These are phyloP conservation scores for Xanthia togata DNA, from an alignment of 2,888 invertebrate species.

Conservation along the genomic window DNA sequence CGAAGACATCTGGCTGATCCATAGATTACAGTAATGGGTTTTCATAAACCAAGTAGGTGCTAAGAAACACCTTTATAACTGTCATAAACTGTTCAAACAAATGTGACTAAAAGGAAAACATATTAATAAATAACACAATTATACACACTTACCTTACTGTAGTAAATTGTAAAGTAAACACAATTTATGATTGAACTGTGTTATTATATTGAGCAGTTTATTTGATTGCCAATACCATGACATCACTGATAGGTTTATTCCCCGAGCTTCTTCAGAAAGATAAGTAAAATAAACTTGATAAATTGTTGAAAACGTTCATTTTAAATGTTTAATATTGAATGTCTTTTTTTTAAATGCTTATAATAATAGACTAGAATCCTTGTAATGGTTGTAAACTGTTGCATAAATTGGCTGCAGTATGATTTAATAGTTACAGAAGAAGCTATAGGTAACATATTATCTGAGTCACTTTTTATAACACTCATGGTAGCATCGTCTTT, in stretches of 20 bases:
- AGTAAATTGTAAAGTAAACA: conserved; percentile 20
- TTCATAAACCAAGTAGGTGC: neutral
- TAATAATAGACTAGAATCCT: too few relatives aligned
- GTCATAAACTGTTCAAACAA: neutral
- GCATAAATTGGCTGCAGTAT: neutral
- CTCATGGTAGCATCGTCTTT: neutral
- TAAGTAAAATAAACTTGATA: conserved; percentile 11
- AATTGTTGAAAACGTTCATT: neutral
- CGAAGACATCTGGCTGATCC: neutral
- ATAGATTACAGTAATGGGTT: neutral
- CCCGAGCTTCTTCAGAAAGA: neutral
- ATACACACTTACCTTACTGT: neutral
- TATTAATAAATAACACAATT: conserved; percentile 23
- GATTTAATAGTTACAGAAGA: neutral
- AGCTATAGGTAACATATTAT: too few relatives aligned
- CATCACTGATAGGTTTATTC: conserved; percentile 30
- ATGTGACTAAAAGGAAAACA: conserved; percentile 8
- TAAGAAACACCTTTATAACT: neutral
- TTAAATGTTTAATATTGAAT: neutral
- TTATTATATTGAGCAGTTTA: conserved; percentile 13
- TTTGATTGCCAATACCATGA: conserved; percentile 20
- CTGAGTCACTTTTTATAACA: neutral
- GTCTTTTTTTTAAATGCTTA: neutral
- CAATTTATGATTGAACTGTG: neutral
- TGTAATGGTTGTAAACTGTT: too few relatives aligned